phyloP scores from a whole-genome alignment of 2,113 vertebrate species.

The Macquaria australasica region DNA sequence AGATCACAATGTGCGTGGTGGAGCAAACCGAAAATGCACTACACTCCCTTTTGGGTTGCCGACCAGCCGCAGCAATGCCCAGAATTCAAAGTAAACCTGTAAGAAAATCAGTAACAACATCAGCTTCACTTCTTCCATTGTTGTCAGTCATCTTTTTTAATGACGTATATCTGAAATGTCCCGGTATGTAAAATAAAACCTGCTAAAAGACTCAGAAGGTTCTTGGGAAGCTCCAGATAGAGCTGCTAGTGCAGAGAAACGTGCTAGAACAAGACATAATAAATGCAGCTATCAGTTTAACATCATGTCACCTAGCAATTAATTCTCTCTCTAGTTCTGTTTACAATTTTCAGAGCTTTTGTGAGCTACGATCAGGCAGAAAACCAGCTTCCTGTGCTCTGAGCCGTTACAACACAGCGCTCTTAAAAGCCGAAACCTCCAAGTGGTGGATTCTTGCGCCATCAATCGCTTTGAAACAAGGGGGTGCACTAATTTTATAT shows the following conservation, averaged over 20 bases:
- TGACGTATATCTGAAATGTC: neutral
- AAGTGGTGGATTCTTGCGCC: neutral
- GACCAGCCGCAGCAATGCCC: neutral
- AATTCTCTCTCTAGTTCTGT: neutral
- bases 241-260: too few species aligned
- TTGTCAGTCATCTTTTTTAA: neutral
- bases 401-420: neutral
- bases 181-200: too few species aligned
- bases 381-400: neutral
- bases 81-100: neutral
- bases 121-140: neutral
- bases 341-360: neutral
- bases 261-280: too few species aligned
- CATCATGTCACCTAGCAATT: neutral
- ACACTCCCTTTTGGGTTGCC: too few species aligned
- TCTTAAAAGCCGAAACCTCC: neutral
- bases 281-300: neutral
- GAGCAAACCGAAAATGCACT: neutral
- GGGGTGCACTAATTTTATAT: neutral
- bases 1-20: neutral
- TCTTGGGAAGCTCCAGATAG: too few species aligned
- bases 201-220: too few species aligned
- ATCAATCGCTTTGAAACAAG: constrained; percentile 15
- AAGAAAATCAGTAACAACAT: too few species aligned
- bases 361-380: neutral